A percentile compares a stretch with the other conserved stretches of the same genome.
phyloP scores from a whole-genome alignment of 2,888 invertebrate species.

The Philereme transversata region DNA sequence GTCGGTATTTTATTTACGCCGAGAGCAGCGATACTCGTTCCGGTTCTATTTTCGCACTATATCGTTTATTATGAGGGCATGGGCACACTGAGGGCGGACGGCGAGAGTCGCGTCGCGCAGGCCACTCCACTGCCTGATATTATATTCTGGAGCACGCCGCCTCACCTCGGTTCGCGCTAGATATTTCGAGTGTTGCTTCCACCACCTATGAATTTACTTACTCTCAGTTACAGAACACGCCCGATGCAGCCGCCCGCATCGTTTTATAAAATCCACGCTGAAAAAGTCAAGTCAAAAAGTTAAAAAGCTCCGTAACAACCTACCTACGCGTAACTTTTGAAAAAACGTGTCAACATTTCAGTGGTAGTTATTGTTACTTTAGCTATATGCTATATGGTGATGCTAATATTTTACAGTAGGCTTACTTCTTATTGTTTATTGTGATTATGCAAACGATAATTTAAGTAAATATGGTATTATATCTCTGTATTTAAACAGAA shows the following conservation, averaged over 20 bases:
- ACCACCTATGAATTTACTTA: slow-evolving; percentile 80
- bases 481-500: no score
- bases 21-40: slow-evolving; percentile 67
- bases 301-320: slow-evolving; percentile 1
- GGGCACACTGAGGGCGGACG: slow-evolving; percentile 56
- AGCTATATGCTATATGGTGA: not conserved
- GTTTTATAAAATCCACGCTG: slow-evolving; percentile 51
- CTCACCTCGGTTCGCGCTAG: slow-evolving; percentile 79
- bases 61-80: slow-evolving; percentile 75
- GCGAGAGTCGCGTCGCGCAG: slow-evolving; percentile 57
- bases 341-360: slow-evolving; percentile 4
- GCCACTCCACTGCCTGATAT: slow-evolving; percentile 79
- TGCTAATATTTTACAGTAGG: slow-evolving; percentile 12
- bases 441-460: slow-evolving; percentile 4
- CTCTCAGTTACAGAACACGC: slow-evolving; percentile 73
- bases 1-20: slow-evolving; percentile 78
- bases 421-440: slow-evolving; percentile 7
- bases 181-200: slow-evolving; percentile 82
- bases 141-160: slow-evolving; percentile 83
- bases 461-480: not conserved
- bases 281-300: slow-evolving; percentile 27
- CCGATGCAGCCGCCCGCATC: slow-evolving; percentile 75
- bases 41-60: slow-evolving; percentile 79
- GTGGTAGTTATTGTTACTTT: slow-evolving; percentile 14
- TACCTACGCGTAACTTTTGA: slow-evolving; percentile 6